These are phyloP conservation scores for Andrena marginata DNA, from an alignment of 2,888 invertebrate species.

Conservation along the genomic window DNA sequence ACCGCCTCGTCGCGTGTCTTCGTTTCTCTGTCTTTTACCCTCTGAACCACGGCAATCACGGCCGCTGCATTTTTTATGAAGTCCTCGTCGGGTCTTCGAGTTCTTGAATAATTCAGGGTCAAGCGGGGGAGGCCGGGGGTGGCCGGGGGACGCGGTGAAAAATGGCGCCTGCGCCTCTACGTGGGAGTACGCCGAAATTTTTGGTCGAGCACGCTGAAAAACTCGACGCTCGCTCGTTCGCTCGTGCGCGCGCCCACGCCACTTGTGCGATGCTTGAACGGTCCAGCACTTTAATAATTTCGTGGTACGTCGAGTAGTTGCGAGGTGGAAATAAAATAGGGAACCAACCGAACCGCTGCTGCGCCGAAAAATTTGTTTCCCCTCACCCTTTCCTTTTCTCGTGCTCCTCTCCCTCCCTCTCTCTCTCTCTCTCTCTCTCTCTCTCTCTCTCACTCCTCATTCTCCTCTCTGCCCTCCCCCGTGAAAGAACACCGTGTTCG, in stretches of 20 bases:
- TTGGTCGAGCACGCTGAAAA: conserved; percentile 55
- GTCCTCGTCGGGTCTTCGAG: conserved; percentile 80
- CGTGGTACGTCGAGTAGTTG: conserved; percentile 64
- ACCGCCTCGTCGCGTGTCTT: conserved; percentile 2
- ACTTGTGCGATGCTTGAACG: conserved; percentile 63
- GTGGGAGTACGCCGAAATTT: conserved; percentile 56
- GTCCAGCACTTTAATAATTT: conserved; percentile 66
- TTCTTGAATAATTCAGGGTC: conserved; percentile 83
- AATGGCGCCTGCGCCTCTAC: conserved; percentile 70
- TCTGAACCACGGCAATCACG: conserved; percentile 81
- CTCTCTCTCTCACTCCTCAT: conserved; percentile 4
- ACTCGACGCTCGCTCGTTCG: conserved; percentile 12
- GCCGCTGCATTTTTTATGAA: conserved; percentile 82
- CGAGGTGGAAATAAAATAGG: conserved; percentile 65
- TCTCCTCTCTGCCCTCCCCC: not conserved
- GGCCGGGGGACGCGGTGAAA: conserved; percentile 6
- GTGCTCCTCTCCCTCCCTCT: not conserved
- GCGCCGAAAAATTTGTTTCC: conserved; percentile 51
- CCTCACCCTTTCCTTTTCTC: not conserved
- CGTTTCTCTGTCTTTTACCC: conserved; percentile 50
- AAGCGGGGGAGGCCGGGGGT: conserved; percentile 65
- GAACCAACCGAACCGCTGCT: conserved; percentile 37
- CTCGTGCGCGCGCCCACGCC: conserved; percentile 34
- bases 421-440: conserved; percentile 1
- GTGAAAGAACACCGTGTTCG: conserved; percentile 47